A percentile compares a stretch with the other conserved stretches of the same genome.
Conservation (phyloP, 1,140 invertebrate genomes). For the Cydia fagiglandana region DNA sequence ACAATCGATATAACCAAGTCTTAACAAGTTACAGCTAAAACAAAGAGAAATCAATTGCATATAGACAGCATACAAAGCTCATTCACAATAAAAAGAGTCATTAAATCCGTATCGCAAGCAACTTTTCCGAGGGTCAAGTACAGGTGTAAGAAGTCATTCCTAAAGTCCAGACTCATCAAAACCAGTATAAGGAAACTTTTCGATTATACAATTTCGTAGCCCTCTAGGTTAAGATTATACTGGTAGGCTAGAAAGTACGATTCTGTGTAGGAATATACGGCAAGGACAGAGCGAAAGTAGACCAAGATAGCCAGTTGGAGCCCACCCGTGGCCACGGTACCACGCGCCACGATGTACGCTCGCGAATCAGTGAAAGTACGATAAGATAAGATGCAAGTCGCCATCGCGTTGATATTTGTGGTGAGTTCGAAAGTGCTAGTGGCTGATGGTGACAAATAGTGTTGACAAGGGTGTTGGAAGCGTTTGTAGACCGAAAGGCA, state of each 20-base stretch:
- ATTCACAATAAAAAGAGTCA: conserved; percentile 25
- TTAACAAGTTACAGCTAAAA: not conserved
- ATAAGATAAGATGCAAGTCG: conserved; percentile 72
- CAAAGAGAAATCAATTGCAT: conserved; percentile 17
- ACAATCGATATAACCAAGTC: not conserved
- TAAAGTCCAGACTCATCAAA: not conserved
- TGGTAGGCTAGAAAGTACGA: not conserved
- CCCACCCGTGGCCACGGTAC: conserved; percentile 50
- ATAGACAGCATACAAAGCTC: not conserved
- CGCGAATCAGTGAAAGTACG: conserved; percentile 73
- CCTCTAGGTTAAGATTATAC: not conserved
- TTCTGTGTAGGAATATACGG: not conserved
- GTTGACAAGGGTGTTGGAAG: not conserved
- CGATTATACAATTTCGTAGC: not conserved
- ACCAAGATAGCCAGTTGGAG: conserved; percentile 53
- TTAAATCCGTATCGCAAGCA: conserved; percentile 28
- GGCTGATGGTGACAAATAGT: conserved; percentile 44
- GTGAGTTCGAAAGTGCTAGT: conserved; percentile 73
- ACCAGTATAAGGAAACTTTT: not conserved
- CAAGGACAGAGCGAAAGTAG: conserved; percentile 36
- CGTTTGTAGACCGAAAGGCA: not conserved
- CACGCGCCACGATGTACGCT: conserved; percentile 62
- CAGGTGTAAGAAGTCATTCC: conserved; percentile 9
- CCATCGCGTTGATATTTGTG: conserved; percentile 75
- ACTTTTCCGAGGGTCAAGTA: conserved; percentile 23